Base-by-base conservation (phyloP, 2,113 vertebrate genomes). In the Prochilodus magdalenae region DNA sequence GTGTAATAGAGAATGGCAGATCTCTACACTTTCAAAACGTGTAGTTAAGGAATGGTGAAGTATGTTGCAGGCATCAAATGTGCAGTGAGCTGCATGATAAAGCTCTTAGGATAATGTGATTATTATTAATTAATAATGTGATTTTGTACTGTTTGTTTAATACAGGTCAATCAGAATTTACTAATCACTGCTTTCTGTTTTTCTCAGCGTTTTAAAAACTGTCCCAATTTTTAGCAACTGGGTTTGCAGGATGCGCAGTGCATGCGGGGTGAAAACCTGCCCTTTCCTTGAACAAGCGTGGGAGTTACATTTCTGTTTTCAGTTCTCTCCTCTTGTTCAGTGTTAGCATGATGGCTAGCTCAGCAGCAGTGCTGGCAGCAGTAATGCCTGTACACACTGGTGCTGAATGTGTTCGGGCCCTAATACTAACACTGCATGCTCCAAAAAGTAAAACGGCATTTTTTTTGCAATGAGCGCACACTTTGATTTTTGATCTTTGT, bases 231-330 rank as follows among this genome's bases (percentile, higher is more conserved):
- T 44, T 44, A 1, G 40, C 1, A 5, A 44, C 11, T 44, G 40
- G 40, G 40, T 44, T 18, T 82, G 18, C 65, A 47, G 7, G 47
- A 29, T 71, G 71, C 72, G 12, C 36, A 44, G 27, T 89, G 89
- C 91, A 90, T 90, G 90, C 71, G 72, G 77, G 71, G 77, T 72
- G 79, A 7, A 57, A 22, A 79, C 82, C 67, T 85, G n/a, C 10
- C 11, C 22, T 73, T 73, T 13, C 18, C 57, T 51, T 57, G 57
- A 60, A 57, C 73, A 69, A 71, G 26, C 47, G 63, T 79, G 83
- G 53, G 67, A 70, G 27, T 70, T 22, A 14, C 51, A 33, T 14
- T 0, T 6, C 36, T 15, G 18, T 70, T 73, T 10, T 27, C 29
- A 0, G 5, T 66, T 27, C 40, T 26, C 49, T 20, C 40, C 60